Base-by-base conservation (phyloP, 2,113 vertebrate genomes). In the Lycaon pictus region DNA sequence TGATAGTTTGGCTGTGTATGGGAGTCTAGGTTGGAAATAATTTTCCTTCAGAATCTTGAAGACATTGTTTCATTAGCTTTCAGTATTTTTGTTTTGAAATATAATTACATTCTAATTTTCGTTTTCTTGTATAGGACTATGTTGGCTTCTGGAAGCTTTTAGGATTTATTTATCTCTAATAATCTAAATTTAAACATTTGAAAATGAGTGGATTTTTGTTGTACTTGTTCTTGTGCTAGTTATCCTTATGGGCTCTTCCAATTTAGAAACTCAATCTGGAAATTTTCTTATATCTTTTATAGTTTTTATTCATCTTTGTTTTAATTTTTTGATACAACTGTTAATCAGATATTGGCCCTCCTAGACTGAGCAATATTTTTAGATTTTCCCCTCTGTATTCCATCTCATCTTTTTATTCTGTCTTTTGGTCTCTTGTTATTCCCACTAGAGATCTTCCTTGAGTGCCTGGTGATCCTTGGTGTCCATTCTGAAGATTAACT, bases 141-240 rank as follows among this genome's bases (percentile, higher is more conserved):
- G 43, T 95, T 74, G 72, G n/a, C 12, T 71, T 72, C 55, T 62
- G 43, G 76, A 94, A 88, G 56, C 65, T 94, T 55, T 43, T 37
- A 82, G 65, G 77, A 55, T 83, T 82, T 82, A 9, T 58, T 53
- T 71, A 43, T 79, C 29, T 72, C 58, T 89, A 77, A 63, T 63
- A 32, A 69, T 63, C 23, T 89, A 63, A 89, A 43, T 82, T 82
- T 55, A 56, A 94, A 55, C 72, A 51, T 82, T 93, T 2, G 20
- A 87, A 76, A 94, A 80, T 80, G 83, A 80, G 62, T 79, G 55
- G 60, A 69, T 93, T 87, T 80, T 67, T 58, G n/a, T 76, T 15
- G 12, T 76, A 27, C 19, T 72, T 71, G 71, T 51, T 62, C n/a
- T 82, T 82, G 9, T 56, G 63, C 9, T 63, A 62, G 48, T 83